A percentile compares a stretch with the other conserved stretches of the same genome.
Evolutionary conservation across 2,113 vertebrate genomes (phyloP).

Genomic region (Notarius lentiginosus): DNA sequence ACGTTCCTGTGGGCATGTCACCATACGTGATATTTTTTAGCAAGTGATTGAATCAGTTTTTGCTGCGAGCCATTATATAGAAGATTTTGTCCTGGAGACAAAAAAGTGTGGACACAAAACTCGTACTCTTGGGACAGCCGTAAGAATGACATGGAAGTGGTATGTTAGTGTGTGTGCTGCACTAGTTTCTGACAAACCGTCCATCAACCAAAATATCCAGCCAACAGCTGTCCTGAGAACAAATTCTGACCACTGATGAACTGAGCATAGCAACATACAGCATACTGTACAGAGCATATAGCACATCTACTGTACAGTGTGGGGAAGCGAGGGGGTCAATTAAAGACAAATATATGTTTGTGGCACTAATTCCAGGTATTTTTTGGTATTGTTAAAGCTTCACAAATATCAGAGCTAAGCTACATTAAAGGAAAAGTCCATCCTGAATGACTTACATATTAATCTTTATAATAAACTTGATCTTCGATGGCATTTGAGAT

Average conservation of each 20-base stretch:
- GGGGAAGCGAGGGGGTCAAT: background rate
- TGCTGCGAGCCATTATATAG: background rate
- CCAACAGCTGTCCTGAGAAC: background rate
- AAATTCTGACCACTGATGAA: background rate
- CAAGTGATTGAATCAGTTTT: background rate
- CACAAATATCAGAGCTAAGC: conserved; percentile 9
- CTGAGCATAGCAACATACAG: background rate
- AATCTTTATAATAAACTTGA: background rate
- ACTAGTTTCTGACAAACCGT: background rate
- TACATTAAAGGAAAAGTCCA: conserved; percentile 33
- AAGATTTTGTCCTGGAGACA: background rate
- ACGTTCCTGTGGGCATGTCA: background rate
- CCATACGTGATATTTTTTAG: background rate
- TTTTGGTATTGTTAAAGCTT: background rate
- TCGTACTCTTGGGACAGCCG: background rate
- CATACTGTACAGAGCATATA: background rate
- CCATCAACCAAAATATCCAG: background rate
- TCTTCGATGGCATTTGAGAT: background rate
- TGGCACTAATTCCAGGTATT: background rate
- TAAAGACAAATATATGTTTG: background rate
- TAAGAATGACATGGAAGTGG: background rate
- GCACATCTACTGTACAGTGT: background rate
- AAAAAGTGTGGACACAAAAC: background rate
- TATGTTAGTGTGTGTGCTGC: background rate
- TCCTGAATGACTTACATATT: background rate